Evolutionary conservation across 2,113 vertebrate species (phyloP).

Genomic region (Oncorhynchus mykiss): DNA sequence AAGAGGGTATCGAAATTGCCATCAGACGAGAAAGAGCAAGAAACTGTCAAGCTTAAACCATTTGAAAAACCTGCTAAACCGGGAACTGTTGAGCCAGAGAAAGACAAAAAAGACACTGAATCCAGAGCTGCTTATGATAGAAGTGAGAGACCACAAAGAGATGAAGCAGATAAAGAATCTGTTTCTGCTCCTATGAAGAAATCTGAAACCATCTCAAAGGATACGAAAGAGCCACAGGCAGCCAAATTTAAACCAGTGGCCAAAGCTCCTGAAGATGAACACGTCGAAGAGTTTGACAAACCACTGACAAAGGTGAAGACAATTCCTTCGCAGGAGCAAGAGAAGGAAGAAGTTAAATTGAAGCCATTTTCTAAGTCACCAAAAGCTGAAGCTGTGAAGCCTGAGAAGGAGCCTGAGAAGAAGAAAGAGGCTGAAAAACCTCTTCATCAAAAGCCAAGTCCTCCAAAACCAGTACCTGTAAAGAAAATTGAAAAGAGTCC

Average conservation of each 20-base stretch:
- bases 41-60: conserved; percentile 58
- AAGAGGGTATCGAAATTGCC: conserved; percentile 57
- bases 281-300: conserved; percentile 28
- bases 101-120: conserved; percentile 26
- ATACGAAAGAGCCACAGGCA: conserved; percentile 25
- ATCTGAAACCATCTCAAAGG: conserved; percentile 2
- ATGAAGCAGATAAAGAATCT: conserved; percentile 26
- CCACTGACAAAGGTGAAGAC: conserved; percentile 18
- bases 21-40: conserved; percentile 48
- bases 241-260: conserved; percentile 18
- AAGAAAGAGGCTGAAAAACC: conserved; percentile 23
- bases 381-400: conserved; percentile 24
- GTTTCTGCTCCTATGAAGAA: neutral
- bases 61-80: conserved; percentile 54
- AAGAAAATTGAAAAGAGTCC: conserved; percentile 15
- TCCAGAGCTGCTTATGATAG: conserved; percentile 6
- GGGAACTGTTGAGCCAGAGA: conserved; percentile 21
- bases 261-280: conserved; percentile 31
- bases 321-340: conserved; percentile 36
- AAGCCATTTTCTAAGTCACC: conserved; percentile 46
- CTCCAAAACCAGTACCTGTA: conserved; percentile 9
- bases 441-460: conserved; percentile 34
- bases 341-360: conserved; percentile 37
- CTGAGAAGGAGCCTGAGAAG: conserved; percentile 38
- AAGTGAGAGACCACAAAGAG: conserved; percentile 24